Percentiles rank a stretch among this genome's conserved stretches.
Evolutionary conservation across 2,888 invertebrate species (phyloP).

Genomic region (Cepaea hortensis): DNA sequence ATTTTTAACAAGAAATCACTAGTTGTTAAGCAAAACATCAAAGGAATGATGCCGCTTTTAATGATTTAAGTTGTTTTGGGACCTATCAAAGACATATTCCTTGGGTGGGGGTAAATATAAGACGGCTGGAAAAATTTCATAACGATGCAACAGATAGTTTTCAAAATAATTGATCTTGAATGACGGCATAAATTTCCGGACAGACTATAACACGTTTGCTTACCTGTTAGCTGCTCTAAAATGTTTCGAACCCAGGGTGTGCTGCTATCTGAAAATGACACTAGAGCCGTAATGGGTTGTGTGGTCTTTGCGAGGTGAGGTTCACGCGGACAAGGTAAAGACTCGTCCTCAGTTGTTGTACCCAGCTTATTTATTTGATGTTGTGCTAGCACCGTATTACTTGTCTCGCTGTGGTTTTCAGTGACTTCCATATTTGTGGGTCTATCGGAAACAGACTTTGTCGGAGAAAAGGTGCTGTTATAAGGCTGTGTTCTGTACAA

Average conservation of each 20-base stretch:
- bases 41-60: too few relatives aligned
- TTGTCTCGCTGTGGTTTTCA: neutral
- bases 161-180: too few relatives aligned
- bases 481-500: constrained; percentile 31
- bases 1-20: too few relatives aligned
- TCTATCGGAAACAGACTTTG: neutral
- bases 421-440: neutral
- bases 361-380: neutral
- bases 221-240: constrained; percentile 42
- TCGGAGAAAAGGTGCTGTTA: neutral
- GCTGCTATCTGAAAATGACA: constrained; percentile 25
- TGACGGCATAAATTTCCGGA: too few relatives aligned
- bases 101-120: too few relatives aligned
- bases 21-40: too few relatives aligned
- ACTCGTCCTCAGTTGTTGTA: constrained; percentile 2
- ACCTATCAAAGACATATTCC: too few relatives aligned
- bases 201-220: neutral
- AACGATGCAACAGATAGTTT: too few relatives aligned
- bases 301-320: constrained; percentile 2
- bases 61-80: too few relatives aligned
- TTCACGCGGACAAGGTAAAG: constrained; percentile 10
- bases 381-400: neutral
- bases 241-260: constrained; percentile 30
- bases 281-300: constrained; percentile 43
- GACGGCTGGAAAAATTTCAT: too few relatives aligned